phyloP scores from a whole-genome alignment of 2,113 vertebrate genomes.

The Sinocyclocheilus rhinocerous region DNA sequence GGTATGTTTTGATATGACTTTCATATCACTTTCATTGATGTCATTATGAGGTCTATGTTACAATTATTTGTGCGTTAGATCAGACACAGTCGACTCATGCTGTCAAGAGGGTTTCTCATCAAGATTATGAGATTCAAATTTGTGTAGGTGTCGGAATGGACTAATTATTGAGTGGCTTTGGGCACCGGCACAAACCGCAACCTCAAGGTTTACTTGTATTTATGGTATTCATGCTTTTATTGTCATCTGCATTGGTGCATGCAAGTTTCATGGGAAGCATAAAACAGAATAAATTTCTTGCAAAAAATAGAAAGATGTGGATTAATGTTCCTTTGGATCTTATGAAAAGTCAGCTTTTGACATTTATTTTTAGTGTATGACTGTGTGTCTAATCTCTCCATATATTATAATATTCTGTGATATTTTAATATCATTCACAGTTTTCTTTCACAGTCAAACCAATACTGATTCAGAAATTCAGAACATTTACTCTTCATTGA shows the following conservation, averaged over 20 bases:
- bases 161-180: slow-evolving; percentile 32
- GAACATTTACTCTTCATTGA: background rate
- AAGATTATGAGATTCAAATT: slow-evolving; percentile 15
- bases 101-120: slow-evolving; percentile 12
- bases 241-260: slow-evolving; percentile 10
- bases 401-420: background rate
- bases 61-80: slow-evolving; percentile 6
- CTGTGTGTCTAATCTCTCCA: background rate
- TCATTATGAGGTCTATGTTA: slow-evolving; percentile 39
- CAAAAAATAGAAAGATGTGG: background rate
- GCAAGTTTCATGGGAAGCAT: background rate
- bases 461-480: background rate
- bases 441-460: background rate
- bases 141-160: slow-evolving; percentile 11
- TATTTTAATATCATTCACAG: background rate
- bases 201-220: background rate
- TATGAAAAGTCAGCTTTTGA: background rate
- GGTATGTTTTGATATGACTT: slow-evolving; percentile 38
- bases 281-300: background rate
- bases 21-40: slow-evolving; percentile 44
- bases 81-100: background rate
- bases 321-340: background rate
- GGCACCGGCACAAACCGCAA: background rate
- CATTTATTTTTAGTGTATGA: background rate
- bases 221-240: background rate